phyloP scores from a whole-genome alignment of 2,888 invertebrate species.

The Zygothrica quintamaculata region DNA sequence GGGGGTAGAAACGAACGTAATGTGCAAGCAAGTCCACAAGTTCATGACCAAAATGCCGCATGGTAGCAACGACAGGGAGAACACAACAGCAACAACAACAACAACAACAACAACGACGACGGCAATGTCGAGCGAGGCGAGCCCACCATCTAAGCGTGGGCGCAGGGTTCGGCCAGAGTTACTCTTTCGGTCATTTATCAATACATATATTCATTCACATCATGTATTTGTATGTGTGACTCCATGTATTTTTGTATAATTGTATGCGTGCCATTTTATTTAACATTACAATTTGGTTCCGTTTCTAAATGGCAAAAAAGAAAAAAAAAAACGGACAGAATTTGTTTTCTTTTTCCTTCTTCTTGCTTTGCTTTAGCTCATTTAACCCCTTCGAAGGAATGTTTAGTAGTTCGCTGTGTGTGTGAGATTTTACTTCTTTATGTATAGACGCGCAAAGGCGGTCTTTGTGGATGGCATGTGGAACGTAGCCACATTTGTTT shows the following conservation, averaged over 20 bases:
- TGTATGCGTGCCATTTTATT: conserved; percentile 61
- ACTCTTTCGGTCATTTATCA: conserved; percentile 36
- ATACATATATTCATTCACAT: conserved; percentile 11
- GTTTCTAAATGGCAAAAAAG: conserved; percentile 48
- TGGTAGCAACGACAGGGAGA: conserved; percentile 36
- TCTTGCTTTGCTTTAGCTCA: conserved; percentile 47
- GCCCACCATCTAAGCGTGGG: conserved; percentile 59
- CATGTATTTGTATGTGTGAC: conserved; percentile 7
- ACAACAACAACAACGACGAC: conserved; percentile 15
- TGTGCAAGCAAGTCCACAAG: conserved; percentile 54
- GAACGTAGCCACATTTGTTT: conserved; percentile 76
- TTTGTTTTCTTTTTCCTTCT: conserved; percentile 40
- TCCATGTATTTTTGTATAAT: conserved; percentile 24
- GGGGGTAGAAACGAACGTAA: conserved; percentile 25
- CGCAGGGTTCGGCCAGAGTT: conserved; percentile 42
- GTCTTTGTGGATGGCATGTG: conserved; percentile 80
- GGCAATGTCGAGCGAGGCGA: conserved; percentile 37
- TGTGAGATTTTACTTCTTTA: conserved; percentile 39
- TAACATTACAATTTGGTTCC: conserved; percentile 47
- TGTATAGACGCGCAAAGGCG: conserved; percentile 52
- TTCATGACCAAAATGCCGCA: conserved; percentile 78
- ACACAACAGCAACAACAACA: conserved; percentile 19
- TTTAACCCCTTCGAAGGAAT: conserved; percentile 77
- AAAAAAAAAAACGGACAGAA: conserved; percentile 54
- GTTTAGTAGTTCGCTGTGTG: conserved; percentile 34